Percentiles rank a stretch among this genome's conserved stretches.
phyloP scores from a whole-genome alignment of 92 coral and sea anemone genomes.

The Parazoanthus atlanticus region DNA sequence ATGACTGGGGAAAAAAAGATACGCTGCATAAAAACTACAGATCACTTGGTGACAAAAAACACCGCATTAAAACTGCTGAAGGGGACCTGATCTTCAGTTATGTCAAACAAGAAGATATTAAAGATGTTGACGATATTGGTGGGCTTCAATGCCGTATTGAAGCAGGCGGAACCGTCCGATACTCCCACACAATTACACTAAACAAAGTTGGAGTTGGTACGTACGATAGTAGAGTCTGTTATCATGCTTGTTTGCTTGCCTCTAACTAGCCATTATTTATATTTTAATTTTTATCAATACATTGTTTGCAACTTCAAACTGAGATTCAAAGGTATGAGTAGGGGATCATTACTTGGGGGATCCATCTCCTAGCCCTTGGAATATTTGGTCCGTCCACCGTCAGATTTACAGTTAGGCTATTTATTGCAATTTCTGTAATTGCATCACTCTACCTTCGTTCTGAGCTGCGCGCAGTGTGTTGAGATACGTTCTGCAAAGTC shows the following conservation, averaged over 20 bases:
- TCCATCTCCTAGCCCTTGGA: too few relatives aligned
- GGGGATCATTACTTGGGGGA: too few relatives aligned
- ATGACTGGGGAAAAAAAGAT: background rate
- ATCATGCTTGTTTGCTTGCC: background rate
- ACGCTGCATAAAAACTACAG: background rate
- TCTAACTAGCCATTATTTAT: background rate
- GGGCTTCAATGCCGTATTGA: conserved; percentile 11
- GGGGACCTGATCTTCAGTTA: conserved; percentile 25
- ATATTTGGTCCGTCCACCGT: too few relatives aligned
- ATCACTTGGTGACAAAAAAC: background rate
- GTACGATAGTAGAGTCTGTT: background rate
- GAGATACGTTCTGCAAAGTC: too few relatives aligned
- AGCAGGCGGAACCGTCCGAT: background rate
- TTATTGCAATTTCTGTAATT: too few relatives aligned
- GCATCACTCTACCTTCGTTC: too few relatives aligned
- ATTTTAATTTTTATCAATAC: too few relatives aligned
- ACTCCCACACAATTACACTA: background rate
- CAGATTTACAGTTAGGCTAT: too few relatives aligned
- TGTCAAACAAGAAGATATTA: conserved; percentile 14
- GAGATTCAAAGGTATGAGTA: too few relatives aligned
- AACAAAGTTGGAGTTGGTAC: conserved; percentile 21
- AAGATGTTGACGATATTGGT: background rate
- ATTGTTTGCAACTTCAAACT: too few relatives aligned
- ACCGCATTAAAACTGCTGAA: conserved; percentile 1
- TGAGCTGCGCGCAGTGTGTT: too few relatives aligned